phyloP scores from a whole-genome alignment of 2,888 invertebrate species.

The Napeogenes inachia region DNA sequence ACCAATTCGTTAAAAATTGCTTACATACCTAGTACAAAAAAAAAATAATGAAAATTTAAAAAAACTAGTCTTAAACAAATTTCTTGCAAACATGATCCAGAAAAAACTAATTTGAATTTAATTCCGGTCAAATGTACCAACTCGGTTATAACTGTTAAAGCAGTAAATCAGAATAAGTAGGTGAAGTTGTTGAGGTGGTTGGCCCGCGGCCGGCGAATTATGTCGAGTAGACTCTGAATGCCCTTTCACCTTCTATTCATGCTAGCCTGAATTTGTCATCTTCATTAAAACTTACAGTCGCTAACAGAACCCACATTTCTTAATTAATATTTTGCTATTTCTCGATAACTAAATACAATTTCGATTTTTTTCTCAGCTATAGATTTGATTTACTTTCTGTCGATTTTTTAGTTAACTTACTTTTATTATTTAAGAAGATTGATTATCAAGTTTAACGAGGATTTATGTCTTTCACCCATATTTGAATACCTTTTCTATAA shows the following conservation, averaged over 20 bases:
- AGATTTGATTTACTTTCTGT: too few species aligned
- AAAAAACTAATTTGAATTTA: too few species aligned
- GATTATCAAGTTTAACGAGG: too few species aligned
- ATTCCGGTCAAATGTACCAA: not conserved
- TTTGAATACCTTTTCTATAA: not conserved
- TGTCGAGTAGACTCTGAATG: constrained; percentile 29
- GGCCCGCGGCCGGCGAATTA: constrained; percentile 16
- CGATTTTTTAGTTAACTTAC: too few species aligned
- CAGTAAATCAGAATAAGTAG: constrained; percentile 11
- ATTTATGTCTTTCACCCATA: not conserved
- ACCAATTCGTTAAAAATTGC: too few species aligned
- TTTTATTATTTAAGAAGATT: too few species aligned
- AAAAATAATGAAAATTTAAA: too few species aligned
- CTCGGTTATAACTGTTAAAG: not conserved
- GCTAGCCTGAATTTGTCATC: constrained; percentile 31
- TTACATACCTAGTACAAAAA: too few species aligned
- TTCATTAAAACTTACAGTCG: constrained; percentile 29
- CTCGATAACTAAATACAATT: too few species aligned
- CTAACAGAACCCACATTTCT: not conserved
- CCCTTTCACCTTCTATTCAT: constrained; percentile 28
- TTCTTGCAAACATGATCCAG: too few species aligned
- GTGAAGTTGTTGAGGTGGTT: constrained; percentile 3
- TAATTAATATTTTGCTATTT: not conserved
- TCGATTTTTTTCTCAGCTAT: too few species aligned
- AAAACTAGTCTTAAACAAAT: too few species aligned